Percentiles rank a stretch among this genome's conserved stretches.
Conservation (phyloP, 2,113 vertebrate genomes). For the Rynchops niger region DNA sequence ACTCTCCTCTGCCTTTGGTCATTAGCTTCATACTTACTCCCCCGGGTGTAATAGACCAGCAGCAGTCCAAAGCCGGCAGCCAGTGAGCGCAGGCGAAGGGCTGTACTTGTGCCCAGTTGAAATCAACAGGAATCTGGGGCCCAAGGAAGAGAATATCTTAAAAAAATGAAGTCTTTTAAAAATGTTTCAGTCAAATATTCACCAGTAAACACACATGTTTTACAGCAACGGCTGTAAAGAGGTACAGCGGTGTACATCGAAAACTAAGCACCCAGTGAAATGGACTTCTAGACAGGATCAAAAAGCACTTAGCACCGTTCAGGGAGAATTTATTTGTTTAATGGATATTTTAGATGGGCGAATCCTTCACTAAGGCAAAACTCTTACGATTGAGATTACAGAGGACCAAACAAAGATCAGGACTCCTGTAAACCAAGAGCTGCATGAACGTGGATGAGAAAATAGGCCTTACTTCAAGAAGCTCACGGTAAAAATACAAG, state of each 20-base stretch:
- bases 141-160: not conserved
- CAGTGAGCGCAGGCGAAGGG: not conserved
- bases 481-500: not conserved
- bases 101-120: not conserved
- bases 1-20: slow-evolving; percentile 15
- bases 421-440: not conserved
- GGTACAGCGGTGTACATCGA: fast-evolving
- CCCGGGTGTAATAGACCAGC: not conserved
- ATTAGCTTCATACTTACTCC: slow-evolving; percentile 22
- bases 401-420: not conserved
- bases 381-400: not conserved
- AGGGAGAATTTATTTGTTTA: not conserved
- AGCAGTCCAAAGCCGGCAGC: not conserved
- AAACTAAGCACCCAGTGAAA: not conserved
- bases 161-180: not conserved
- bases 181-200: not conserved
- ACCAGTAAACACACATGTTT: not conserved
- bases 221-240: not conserved
- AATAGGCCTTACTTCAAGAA: not conserved
- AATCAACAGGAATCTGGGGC: not conserved
- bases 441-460: not conserved
- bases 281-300: not conserved
- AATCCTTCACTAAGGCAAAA: not conserved
- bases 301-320: not conserved
- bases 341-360: not conserved